Base-by-base conservation (phyloP, 2,888 invertebrate genomes). In the Drosophila sordidapex region DNA sequence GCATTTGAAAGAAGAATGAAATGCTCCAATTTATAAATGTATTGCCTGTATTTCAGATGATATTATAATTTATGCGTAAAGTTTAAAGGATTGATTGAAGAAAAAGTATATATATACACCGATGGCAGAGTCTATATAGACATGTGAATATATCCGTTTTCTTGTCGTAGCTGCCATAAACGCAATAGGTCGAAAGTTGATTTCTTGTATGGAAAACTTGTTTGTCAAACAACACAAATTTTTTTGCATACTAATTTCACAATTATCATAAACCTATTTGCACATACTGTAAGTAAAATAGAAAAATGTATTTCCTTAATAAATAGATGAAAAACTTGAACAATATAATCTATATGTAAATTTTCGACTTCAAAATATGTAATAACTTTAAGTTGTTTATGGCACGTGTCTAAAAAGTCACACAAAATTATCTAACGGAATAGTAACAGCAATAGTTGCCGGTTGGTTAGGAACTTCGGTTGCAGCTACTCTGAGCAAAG, bases 41-140 rank as follows among this genome's bases (percentile, higher is more conserved):
- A 21, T 21, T 43, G 43, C 11, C 43, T 21, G 43, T 2, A 21
- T 21, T 21, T 11, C 21, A 21, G 21, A 21, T 21, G 21, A 43
- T 6, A 43, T 2, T 43, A 21, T 21, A 43, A 43, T 43, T 43
- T 43, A 21, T 43, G n/a, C 21, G 21, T 11, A 43, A 43, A 43
- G 43, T 43, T 43, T 43, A 11, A 21, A 2, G 11, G 5, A 13
- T 21, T 21, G 11, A 43, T 43, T 21, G 21, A 43, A 21, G 21
- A 40, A n/a, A n/a, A 21, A 1, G 11, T 11, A 43, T 43, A 21
- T 43, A 21, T 13, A 43, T 43, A 21, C 2, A 43, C 2, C 11
- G 2, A 2, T n/a, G n/a, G 4, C 4, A 1, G 1, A 40, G n/a
- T 4, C 10, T 2, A 4, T 4, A n/a, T n/a, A 4, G 10, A 4